Base-by-base conservation (phyloP, 30 jellyfish, hydroid and myxozoan species). In the Pseudorhiza aurosa region DNA sequence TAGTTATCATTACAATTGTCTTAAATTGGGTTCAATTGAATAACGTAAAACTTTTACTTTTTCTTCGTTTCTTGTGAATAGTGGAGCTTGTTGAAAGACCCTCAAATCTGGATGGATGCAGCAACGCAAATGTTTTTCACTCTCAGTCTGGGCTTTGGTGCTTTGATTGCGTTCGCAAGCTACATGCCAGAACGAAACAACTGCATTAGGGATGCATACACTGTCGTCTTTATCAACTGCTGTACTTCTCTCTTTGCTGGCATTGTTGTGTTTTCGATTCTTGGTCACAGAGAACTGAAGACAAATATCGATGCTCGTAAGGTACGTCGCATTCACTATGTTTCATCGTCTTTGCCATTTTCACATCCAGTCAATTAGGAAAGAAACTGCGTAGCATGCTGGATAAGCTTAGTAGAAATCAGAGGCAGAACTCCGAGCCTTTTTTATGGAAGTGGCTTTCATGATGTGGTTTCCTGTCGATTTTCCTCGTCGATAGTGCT, bases 91-190 rank as follows among this genome's bases (percentile, higher is more conserved):
- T 51, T 92, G 72, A 62, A 46, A 69, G 96, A 92, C 17, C 95
- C 98, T 1, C 91, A 81, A 55, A 92, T 92, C 39, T 92, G 98
- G 98, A 85, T 82, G 96, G 98, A 92, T 71, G 98, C 98, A 37
- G 98, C 98, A 21, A 81, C 96, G 11, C 98, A 92, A 53, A 92
- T 92, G 98, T 92, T 92, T 57, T 92, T 85, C 83, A 92, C 98
- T 0, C 88, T 92, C 72, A 85, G 96, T 77, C 83, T 92, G 17
- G 98, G 98, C 56, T 92, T 92, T 67, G 98, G 98, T 60, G 98
- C 98, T 40, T 40, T 85, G 64, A 92, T 92, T 68, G 95, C 96
- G 3, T 92, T 92, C 67, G 95, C 98, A 28, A 92, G 98, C 57
- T 92, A 92, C 75, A 92, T 92, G 98, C 98, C 98, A 4, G 85